Evolutionary conservation across 1,140 invertebrate genomes (phyloP), one percentile per base, ranked within the genome.

Genomic region (Zaprionus ornatus): DNA sequence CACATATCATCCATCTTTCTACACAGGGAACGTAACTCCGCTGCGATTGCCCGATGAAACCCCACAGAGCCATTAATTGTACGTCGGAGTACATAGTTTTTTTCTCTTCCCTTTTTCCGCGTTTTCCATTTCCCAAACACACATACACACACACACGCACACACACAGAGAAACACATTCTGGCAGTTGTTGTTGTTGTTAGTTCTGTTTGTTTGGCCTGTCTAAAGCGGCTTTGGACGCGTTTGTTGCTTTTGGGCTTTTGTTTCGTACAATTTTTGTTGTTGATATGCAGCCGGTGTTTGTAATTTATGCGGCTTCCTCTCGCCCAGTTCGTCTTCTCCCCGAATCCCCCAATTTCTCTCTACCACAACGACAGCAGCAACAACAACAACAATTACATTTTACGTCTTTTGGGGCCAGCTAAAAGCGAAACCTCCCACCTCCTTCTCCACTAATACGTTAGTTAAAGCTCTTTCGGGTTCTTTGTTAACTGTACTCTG

Each of bases 31-130:
- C 74, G 61, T 37, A 76, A 60, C 77, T 74, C 66, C 42, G 80
- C 74, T 75, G 78, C 68, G 69, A 76, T 88, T 61, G 62, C 61
- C 55, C 74, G 65, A 75, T 66, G 84, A 88, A 90, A 84, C 85
- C 84, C 84, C 81, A 79, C 81, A 90, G 85, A 74, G 84, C 84
- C 84, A 88, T 88, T 88, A 88, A 88, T 88, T 88, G 85, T 88
- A 64, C 75, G 84, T 69, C 81, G 56, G 84, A 66, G 80, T 88
- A 83, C 40, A 50, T 56, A 29, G 54, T 70, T 76, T 75, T 73
- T 56, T 68, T 21, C 13, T 19, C 6, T 12, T 27, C 35, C 29
- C 25, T 45, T 55, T 54, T 60, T 75, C 74, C 67, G 52, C 56
- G 69, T 52, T 71, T 37, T 50, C 55, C 63, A 71, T 79, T 79